Evolutionary conservation across 2,888 invertebrate species (phyloP), one percentile per base, ranked within the genome.

Genomic region (Drosophila planitibia): DNA sequence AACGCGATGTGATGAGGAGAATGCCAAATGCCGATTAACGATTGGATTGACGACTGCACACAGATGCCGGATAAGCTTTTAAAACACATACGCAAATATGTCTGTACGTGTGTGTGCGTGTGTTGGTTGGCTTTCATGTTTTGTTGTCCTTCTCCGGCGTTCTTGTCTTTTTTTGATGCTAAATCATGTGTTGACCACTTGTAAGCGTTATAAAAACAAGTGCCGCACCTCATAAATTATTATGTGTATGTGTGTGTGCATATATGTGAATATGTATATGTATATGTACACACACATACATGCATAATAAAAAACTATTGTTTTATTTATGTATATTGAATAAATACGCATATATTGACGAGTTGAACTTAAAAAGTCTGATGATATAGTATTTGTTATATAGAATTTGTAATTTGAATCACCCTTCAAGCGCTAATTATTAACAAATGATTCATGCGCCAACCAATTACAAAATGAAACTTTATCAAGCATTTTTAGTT

Each of bases 11-110:
- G 63, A 68, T 81, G 70, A 60, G 63, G 60, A 39, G 82, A 79
- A 79, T 82, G 74, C 69, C 73, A 79, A 78, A 81, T 71, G 72
- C 65, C 82, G 76, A 76, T 70, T 63, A 47, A 64, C 76, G 59
- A 63, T 76, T 70, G 57, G 64, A 55, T 65, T 61, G 68, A 61
- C 63, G 63, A 65, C 74, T 78, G 59, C 71, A 65, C 70, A 55
- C 28, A 74, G 69, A 81, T 67, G 76, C 78, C 82, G 78, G 62
- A 78, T 78, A 74, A 73, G 70, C 70, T 66, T 60, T 44, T 6
- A 35, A 62, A 25, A 52, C 58, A 22, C 39, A 47, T 19, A 33
- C 19, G 35, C 41, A 35, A 32, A 47, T 2, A 58, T 39, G 55
- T 54, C 14, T 5, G 39, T n/a, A 30, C 6, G 51, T 9, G 51